Conservation (phyloP, 2,888 invertebrate species). For the Dolichopus griseipennis region DNA sequence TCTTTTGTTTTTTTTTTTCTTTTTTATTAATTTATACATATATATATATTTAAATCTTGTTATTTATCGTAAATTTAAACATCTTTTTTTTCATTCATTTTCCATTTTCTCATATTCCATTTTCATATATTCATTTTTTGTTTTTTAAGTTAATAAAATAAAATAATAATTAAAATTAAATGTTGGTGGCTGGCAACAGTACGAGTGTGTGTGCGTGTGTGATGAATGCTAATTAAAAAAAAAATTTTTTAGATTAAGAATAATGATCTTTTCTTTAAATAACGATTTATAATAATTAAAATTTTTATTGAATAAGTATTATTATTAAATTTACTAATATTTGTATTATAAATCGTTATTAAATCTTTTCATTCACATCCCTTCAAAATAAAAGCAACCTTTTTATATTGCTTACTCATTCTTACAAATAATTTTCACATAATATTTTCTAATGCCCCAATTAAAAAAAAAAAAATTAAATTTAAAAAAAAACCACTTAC, state of each 20-base stretch:
- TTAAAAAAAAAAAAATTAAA: constrained; percentile 11
- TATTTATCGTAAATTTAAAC: neutral
- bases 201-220: constrained; percentile 23
- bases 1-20: neutral
- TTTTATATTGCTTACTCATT: no score
- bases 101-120: no score
- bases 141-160: neutral
- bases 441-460: constrained; percentile 1
- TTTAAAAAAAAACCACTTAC: constrained; percentile 19
- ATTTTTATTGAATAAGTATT: neutral
- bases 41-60: neutral
- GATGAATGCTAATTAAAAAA: constrained; percentile 8
- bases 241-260: neutral
- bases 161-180: constrained; percentile 15
- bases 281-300: neutral
- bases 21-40: neutral
- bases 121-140: no score
- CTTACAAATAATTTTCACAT: no score
- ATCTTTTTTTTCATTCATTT: neutral
- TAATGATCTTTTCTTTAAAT: neutral
- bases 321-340: no score
- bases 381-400: neutral
- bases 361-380: neutral
- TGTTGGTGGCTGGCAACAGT: constrained; percentile 24
- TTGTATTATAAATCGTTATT: neutral